These are phyloP conservation scores for Alexandromys fortis DNA, from an alignment of 2,113 vertebrate species.

Conservation along the genomic window DNA sequence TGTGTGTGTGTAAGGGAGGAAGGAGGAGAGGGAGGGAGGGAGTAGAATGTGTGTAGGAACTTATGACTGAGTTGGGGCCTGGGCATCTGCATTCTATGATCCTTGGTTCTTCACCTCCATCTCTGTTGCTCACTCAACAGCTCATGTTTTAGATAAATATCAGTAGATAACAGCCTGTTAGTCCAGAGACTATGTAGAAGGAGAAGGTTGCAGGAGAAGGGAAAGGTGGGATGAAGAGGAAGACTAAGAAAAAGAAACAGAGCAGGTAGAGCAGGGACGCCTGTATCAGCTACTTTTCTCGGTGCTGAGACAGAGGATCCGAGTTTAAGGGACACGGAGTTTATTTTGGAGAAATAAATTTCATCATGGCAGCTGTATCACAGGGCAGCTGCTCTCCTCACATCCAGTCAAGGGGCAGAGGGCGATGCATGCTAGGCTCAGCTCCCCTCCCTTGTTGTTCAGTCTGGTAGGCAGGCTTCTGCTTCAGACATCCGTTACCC, in stretches of 20 bases:
- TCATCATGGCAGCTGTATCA: not conserved
- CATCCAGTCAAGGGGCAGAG: too few species aligned
- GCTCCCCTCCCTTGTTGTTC: not conserved
- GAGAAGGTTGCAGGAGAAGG: not conserved
- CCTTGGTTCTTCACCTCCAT: not conserved
- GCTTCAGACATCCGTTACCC: too few species aligned
- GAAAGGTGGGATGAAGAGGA: not conserved
- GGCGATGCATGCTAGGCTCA: too few species aligned
- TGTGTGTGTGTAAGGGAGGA: too few species aligned
- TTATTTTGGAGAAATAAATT: not conserved
- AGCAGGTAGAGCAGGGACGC: too few species aligned
- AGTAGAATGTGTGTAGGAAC: too few species aligned
- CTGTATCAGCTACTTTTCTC: not conserved
- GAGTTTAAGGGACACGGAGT: not conserved
- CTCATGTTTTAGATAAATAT: not conserved
- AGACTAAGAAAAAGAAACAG: not conserved
- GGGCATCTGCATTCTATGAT: not conserved
- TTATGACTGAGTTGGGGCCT: not conserved
- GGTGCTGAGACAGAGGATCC: not conserved
- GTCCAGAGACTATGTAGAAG: not conserved
- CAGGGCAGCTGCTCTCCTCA: not conserved
- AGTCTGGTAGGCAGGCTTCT: not conserved
- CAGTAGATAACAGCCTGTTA: not conserved
- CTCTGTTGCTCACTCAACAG: not conserved
- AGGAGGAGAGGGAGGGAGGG: not conserved